A percentile compares a stretch with the other conserved stretches of the same genome.
Conservation (phyloP, 1,140 invertebrate genomes). For the Neoseiulus cucumeris region DNA sequence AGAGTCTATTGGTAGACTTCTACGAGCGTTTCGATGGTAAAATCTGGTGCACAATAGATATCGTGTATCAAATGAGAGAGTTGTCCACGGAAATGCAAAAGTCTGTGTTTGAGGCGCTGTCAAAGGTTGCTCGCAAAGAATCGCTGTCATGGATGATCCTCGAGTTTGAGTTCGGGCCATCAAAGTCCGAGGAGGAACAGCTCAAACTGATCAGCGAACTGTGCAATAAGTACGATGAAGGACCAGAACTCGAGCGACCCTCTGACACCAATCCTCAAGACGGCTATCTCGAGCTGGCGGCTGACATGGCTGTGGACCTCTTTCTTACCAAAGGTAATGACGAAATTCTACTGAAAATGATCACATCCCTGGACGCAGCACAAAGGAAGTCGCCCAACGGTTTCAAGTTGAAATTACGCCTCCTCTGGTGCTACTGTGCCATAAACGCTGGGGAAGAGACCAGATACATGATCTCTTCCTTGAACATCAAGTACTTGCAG, state of each 20-base stretch:
- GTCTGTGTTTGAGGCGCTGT: not conserved
- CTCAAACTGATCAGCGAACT: not conserved
- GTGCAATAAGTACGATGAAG: not conserved
- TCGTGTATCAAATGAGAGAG: not conserved
- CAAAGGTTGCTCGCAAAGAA: not conserved
- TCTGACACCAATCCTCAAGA: not conserved
- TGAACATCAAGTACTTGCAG: not conserved
- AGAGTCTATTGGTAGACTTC: not conserved
- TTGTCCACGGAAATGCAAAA: not conserved
- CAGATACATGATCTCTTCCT: not conserved
- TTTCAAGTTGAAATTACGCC: not conserved
- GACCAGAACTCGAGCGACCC: not conserved
- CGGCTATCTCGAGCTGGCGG: not conserved
- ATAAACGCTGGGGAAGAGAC: not conserved
- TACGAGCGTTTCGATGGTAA: not conserved
- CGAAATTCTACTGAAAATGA: not conserved
- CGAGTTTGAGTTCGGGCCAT: not conserved
- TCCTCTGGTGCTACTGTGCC: not conserved
- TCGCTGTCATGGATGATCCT: not conserved
- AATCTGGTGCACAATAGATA: not conserved
- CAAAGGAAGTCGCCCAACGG: not conserved
- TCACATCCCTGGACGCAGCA: not conserved
- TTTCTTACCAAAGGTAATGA: not conserved
- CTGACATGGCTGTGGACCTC: not conserved
- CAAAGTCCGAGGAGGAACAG: not conserved